A percentile compares a stretch with the other conserved stretches of the same genome.
Conservation (phyloP, 2,113 vertebrate genomes). For the Taxidea taxus region DNA sequence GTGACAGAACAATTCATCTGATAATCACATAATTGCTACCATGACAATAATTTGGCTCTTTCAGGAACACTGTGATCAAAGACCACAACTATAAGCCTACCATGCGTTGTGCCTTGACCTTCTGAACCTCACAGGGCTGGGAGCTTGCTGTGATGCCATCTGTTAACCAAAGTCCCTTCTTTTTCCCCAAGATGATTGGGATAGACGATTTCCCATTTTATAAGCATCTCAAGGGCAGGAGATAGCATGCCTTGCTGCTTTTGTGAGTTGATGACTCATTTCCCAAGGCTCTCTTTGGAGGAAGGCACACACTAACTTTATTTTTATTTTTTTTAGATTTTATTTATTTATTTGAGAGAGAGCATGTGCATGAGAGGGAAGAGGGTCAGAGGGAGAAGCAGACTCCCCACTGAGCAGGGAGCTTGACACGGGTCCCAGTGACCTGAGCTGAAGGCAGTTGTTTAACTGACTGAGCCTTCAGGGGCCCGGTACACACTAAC, state of each 20-base stretch:
- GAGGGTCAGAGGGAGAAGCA: too few relatives aligned
- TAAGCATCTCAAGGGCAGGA: neutral
- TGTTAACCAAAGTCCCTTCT: neutral
- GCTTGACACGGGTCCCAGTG: too few relatives aligned
- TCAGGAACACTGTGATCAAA: neutral
- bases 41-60: neutral
- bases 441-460: too few relatives aligned
- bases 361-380: too few relatives aligned
- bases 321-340: too few relatives aligned
- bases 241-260: neutral
- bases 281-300: neutral
- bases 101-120: neutral
- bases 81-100: neutral
- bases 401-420: too few relatives aligned
- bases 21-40: neutral
- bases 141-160: neutral
- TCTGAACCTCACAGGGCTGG: neutral
- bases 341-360: too few relatives aligned
- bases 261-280: neutral
- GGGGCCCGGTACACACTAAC: neutral
- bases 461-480: too few relatives aligned
- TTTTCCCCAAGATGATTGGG: neutral
- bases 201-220: neutral
- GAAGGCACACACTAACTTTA: neutral
- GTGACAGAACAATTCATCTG: neutral